Base-by-base conservation (phyloP, 2,888 invertebrate species). In the Norana najaformis region DNA sequence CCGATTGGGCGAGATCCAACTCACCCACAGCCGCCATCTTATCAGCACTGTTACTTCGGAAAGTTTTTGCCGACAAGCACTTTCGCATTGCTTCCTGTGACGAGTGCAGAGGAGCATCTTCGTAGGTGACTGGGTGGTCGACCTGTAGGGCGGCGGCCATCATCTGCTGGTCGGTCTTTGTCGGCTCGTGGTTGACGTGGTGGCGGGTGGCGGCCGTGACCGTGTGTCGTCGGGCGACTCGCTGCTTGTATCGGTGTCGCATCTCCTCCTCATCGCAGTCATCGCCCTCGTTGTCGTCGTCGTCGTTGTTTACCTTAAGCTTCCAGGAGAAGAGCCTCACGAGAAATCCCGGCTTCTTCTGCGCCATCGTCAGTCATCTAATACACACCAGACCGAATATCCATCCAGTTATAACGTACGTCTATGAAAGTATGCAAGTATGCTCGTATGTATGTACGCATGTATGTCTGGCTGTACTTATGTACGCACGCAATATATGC, bases 331-430 rank as follows among this genome's bases (percentile, higher is more conserved):
- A 85, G 0, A 85, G 23, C 34, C 36, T 35, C 35, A 13, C 36
- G 23, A 85, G 85, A 36, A 85, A 85, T 37, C 85, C 85, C 14
- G 36, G 85, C 85, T 85, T 85, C 36, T 36, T 85, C 37, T 85
- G 85, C 37, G 85, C 85, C 85, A 85, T 85, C 5, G 18, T 23
- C 34, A 16, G 35, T 35, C 36, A 83, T 47, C 47, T 47, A 47
- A 4, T 23, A 69, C 30, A 69, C 30, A 69, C n/a, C 69, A 69
- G 69, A 30, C 69, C n/a, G 69, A n/a, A 69, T n/a, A 53, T 53
- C 30, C 30, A 53, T 3, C 3, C 23, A 53, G 23, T 30, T 1
- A 18, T 18, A 47, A 47, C 47, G 47, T 4, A 47, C 6, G n/a
- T n/a, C n/a, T n/a, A n/a, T n/a, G n/a, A n/a, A n/a, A n/a, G n/a